phyloP scores from a whole-genome alignment of 2,113 vertebrate species.

The Caretta caretta region DNA sequence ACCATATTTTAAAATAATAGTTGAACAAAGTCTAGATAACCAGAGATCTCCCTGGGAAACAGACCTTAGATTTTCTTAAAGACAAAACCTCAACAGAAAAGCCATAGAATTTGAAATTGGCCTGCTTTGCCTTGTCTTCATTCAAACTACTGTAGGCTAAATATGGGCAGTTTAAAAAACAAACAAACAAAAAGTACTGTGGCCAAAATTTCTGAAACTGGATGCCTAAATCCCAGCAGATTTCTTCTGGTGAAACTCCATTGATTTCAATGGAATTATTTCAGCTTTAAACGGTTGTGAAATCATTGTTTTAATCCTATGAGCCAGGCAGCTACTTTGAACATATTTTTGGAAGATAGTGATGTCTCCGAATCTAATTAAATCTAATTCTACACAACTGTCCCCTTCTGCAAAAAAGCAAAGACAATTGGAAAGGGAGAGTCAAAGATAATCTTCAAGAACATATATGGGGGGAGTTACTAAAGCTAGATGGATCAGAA shows the following conservation, averaged over 20 bases:
- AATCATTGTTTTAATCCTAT: neutral
- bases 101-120: neutral
- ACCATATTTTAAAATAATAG: neutral
- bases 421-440: neutral
- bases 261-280: neutral
- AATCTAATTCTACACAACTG: neutral
- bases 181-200: neutral
- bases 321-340: neutral
- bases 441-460: neutral
- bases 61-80: neutral
- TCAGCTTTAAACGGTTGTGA: neutral
- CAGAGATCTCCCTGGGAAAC: neutral
- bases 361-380: neutral
- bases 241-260: neutral
- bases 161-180: neutral
- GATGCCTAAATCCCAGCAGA: neutral
- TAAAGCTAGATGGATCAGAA: neutral
- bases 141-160: neutral
- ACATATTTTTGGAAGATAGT: neutral
- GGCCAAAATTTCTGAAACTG: neutral
- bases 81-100: neutral
- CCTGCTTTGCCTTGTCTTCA: neutral
- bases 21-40: neutral
- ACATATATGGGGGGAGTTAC: neutral
- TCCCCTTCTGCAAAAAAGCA: conserved; percentile 1